Evolutionary conservation across 2,113 vertebrate genomes (phyloP).

Genomic region (Microtus montanus): DNA sequence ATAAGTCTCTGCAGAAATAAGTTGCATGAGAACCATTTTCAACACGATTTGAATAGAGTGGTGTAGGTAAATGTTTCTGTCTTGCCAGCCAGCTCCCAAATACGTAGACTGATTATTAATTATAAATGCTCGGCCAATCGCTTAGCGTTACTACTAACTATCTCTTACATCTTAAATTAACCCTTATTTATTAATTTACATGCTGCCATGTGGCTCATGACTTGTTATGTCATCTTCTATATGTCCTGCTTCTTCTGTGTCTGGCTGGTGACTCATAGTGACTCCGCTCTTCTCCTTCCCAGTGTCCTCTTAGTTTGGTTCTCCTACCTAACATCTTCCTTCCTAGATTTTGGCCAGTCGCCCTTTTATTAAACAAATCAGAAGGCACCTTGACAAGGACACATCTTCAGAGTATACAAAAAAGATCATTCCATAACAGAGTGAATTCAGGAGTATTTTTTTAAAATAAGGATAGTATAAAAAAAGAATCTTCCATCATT

Average conservation of each 20-base stretch:
- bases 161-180: background rate
- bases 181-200: background rate
- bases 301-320: background rate
- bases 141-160: background rate
- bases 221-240: background rate
- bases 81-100: background rate
- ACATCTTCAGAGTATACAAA: background rate
- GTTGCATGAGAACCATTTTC: background rate
- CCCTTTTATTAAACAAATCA: background rate
- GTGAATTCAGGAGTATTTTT: background rate
- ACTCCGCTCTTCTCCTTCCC: background rate
- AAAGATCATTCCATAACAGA: background rate
- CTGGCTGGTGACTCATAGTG: background rate
- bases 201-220: background rate
- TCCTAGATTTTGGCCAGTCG: background rate
- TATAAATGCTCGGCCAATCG: background rate
- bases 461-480: background rate
- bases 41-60: background rate
- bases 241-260: background rate
- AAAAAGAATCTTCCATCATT: constrained; percentile 17
- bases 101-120: background rate
- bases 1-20: background rate
- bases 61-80: background rate
- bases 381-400: background rate
- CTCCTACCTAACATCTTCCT: background rate